phyloP scores from a whole-genome alignment of 1,140 invertebrate genomes.

The Drosophila sp. region DNA sequence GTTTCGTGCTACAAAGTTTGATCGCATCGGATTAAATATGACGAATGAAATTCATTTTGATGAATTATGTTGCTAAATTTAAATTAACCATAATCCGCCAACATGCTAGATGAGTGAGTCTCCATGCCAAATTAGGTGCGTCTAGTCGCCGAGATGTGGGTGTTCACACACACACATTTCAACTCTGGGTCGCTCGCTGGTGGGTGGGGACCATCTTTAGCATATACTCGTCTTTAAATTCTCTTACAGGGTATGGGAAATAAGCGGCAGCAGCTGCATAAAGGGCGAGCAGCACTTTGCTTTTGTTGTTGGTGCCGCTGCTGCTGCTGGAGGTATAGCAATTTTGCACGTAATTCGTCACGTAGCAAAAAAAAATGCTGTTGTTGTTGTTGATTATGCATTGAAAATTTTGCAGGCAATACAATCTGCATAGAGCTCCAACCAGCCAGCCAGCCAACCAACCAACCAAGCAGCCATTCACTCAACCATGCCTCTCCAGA shows the following conservation, averaged over 20 bases:
- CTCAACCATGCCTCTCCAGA: conserved; percentile 35
- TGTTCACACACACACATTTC: too few relatives aligned
- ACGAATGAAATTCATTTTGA: too few relatives aligned
- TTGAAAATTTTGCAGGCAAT: conserved; percentile 63
- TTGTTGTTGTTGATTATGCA: conserved; percentile 75
- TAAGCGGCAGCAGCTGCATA: conserved; percentile 34
- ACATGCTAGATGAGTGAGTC: too few relatives aligned
- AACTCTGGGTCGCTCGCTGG: too few relatives aligned
- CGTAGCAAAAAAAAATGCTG: conserved; percentile 51
- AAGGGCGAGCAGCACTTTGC: conserved; percentile 30
- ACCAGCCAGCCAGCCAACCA: conserved; percentile 16
- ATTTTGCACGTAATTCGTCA: conserved; percentile 79
- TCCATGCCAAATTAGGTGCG: too few relatives aligned
- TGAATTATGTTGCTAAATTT: too few relatives aligned
- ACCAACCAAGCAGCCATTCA: conserved; percentile 9
- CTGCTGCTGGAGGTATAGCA: conserved; percentile 39
- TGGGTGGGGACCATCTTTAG: background rate
- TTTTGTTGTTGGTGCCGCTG: conserved; percentile 11
- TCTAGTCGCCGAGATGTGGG: too few relatives aligned
- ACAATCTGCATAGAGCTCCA: conserved; percentile 66
- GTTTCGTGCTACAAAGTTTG: too few relatives aligned
- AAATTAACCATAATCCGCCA: too few relatives aligned
- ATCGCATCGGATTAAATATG: too few relatives aligned
- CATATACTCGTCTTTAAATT: background rate
- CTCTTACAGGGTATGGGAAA: conserved; percentile 6